A percentile compares a stretch with the other conserved stretches of the same genome.
Evolutionary conservation across 2,113 vertebrate genomes (phyloP).

Genomic region (Saccopteryx bilineata): DNA sequence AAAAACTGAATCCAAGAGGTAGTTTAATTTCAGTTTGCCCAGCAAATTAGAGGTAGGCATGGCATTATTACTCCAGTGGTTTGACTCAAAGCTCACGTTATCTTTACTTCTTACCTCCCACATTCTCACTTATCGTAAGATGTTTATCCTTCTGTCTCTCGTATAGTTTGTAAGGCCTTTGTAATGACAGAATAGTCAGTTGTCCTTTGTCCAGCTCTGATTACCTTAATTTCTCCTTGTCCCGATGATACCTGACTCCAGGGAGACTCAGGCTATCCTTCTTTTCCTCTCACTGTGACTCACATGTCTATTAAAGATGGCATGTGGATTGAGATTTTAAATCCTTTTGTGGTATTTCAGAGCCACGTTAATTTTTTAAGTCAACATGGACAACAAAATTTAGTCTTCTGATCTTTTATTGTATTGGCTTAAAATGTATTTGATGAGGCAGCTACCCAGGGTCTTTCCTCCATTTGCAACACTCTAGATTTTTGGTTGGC

Average conservation of each 20-base stretch:
- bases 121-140: neutral
- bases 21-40: neutral
- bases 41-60: neutral
- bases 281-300: neutral
- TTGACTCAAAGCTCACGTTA: neutral
- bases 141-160: conserved; percentile 43
- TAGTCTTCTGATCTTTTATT: conserved; percentile 75
- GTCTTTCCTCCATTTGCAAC: conserved; percentile 65
- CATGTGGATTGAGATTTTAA: conserved; percentile 63
- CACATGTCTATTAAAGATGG: neutral
- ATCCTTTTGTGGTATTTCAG: conserved; percentile 60
- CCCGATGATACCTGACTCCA: neutral
- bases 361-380: conserved; percentile 63
- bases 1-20: neutral
- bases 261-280: neutral
- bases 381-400: conserved; percentile 53
- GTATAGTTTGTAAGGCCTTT: conserved; percentile 49
- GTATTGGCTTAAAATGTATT: conserved; percentile 73
- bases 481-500: conserved; percentile 65
- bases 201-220: conserved; percentile 11
- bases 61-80: neutral
- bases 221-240: conserved; percentile 43
- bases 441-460: conserved; percentile 67
- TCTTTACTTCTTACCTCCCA: conserved; percentile 29
- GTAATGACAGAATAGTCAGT: neutral